Base-by-base conservation (phyloP, 1,140 invertebrate genomes). In the Diorhabda elongata region DNA sequence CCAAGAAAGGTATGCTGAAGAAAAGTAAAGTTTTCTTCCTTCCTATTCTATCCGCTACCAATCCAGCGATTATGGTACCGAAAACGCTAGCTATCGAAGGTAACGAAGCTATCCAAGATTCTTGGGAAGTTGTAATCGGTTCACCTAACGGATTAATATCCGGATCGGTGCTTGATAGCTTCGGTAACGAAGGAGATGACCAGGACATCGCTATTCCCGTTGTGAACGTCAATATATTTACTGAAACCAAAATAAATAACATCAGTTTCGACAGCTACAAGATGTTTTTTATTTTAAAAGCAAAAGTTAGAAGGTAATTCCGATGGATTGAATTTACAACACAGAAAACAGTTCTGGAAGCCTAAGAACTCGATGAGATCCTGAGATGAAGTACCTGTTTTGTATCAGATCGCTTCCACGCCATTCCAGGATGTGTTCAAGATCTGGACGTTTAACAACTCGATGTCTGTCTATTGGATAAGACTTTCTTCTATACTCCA, bases 81-180 rank as follows among this genome's bases (percentile, higher is more conserved):
- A 71, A 42, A 11, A 93, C 83, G 41, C 92, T 91, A 6, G 93
- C 93, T 26, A 96, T 76, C 1, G 91, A 86, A 61, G 95, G 81
- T 6, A 95, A 79, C 0, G 91, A 91, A 0, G 90, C 91, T 68
- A 96, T 90, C 92, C 92, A 96, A 0, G 93, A 90, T 58, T 83
- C 81, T 75, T 92, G 83, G 2, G 86, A 84, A 0, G 70, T 44
- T 0, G 82, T 84, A 4, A 87, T 70, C 4, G 74, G 69, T 4
- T 69, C 69, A 0, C 81, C 82, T 6, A 80, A 63, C 3, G 79
- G 78, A 64, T 75, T 79, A 5, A 76, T 71, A 8, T 68, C 67
- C 0, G 71, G 63, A 56, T 75, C 69, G 11, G 42, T 57, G 60
- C 69, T 74, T 58, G 69, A 76, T 11, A 92, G 78, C 72, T 87